A percentile compares a stretch with the other conserved stretches of the same genome.
These are phyloP conservation scores for Glareola pratincola DNA, from an alignment of 2,113 vertebrate genomes.

Conservation along the genomic window DNA sequence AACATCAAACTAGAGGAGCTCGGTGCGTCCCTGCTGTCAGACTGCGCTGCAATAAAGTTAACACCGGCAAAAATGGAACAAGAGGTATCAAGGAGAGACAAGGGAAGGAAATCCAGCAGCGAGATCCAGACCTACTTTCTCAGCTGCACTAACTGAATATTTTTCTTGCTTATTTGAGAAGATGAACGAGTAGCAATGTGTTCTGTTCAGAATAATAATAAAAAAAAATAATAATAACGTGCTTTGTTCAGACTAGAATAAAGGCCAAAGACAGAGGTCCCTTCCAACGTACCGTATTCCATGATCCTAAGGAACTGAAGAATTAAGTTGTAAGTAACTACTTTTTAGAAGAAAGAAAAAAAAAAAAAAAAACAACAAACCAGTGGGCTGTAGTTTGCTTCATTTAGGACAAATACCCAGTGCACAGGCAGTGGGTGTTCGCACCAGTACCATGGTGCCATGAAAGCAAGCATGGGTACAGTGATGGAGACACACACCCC, in stretches of 20 bases:
- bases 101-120: neutral
- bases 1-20: neutral
- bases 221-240: neutral
- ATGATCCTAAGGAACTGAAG: neutral
- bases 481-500: neutral
- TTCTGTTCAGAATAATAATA: neutral
- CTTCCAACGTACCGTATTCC: neutral
- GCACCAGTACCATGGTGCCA: neutral
- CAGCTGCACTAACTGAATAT: neutral
- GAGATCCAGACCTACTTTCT: neutral
- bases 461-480: neutral
- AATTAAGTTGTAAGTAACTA: neutral
- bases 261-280: neutral
- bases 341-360: neutral
- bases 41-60: neutral
- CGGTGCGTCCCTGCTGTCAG: neutral
- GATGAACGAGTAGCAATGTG: neutral
- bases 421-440: neutral
- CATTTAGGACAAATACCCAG: neutral
- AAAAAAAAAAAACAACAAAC: neutral
- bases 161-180: neutral
- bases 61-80: neutral
- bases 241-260: neutral
- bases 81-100: neutral
- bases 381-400: neutral